Evolutionary conservation across 2,113 vertebrate genomes (phyloP).

Genomic region (Pangasianodon gigas): DNA sequence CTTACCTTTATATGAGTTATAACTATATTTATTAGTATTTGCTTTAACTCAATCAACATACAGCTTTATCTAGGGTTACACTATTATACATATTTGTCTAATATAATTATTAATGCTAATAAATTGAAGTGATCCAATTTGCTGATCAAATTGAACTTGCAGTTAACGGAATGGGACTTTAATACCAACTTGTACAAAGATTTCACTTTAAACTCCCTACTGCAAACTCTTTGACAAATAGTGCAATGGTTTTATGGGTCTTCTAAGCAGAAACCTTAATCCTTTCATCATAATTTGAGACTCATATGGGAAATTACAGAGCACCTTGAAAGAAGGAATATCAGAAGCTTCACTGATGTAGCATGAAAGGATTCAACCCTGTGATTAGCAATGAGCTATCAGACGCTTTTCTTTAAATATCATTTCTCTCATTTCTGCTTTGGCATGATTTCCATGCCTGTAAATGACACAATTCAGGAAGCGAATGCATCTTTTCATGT

Average conservation of each 20-base stretch:
- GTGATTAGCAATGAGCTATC: conserved; percentile 9
- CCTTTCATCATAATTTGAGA: conserved; percentile 35
- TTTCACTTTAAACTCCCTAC: neutral
- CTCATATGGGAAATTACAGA: conserved; percentile 37
- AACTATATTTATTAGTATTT: neutral
- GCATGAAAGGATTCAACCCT: conserved; percentile 8
- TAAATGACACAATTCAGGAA: conserved; percentile 5
- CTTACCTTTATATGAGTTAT: neutral
- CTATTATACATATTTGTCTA: neutral
- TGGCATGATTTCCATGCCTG: conserved; percentile 1
- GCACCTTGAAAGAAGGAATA: conserved; percentile 28
- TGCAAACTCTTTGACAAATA: too few species aligned
- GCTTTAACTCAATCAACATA: neutral
- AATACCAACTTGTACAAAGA: neutral
- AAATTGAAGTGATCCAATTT: neutral
- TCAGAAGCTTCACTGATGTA: conserved; percentile 10
- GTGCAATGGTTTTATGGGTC: neutral
- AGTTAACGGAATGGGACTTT: neutral
- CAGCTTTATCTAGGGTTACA: neutral
- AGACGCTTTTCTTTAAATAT: conserved; percentile 8
- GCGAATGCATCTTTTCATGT: neutral
- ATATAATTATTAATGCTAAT: neutral
- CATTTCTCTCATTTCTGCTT: neutral
- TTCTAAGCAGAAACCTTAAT: conserved; percentile 66
- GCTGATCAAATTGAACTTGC: neutral